Conservation (phyloP, 64 coral and sea anemone species). For the Pachyseris speciosa region DNA sequence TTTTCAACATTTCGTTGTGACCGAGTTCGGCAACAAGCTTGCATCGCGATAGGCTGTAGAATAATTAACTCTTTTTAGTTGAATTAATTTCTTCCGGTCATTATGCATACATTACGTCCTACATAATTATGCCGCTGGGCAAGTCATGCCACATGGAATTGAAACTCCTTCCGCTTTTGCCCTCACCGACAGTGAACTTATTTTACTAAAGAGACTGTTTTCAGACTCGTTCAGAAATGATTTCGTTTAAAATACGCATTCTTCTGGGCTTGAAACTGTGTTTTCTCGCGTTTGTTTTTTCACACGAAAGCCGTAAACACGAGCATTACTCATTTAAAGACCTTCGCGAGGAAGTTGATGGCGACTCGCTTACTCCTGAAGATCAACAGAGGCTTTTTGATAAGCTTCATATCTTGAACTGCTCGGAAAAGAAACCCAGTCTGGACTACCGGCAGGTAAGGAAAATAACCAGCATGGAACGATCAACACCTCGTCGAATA, state of each 20-base stretch:
- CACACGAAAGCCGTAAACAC: constrained; percentile 24
- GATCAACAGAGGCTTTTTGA: constrained; percentile 5
- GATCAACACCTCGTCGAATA: neutral
- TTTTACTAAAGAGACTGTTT: neutral
- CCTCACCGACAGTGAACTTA: too few species aligned
- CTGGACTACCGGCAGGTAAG: neutral
- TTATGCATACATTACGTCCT: too few species aligned
- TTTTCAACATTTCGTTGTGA: too few species aligned
- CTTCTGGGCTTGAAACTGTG: neutral
- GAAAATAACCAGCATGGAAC: neutral
- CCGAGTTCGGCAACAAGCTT: too few species aligned
- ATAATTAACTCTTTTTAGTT: too few species aligned
- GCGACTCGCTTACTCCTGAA: neutral
- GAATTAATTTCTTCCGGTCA: too few species aligned
- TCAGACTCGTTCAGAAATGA: neutral
- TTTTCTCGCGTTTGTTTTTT: neutral
- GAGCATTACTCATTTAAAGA: constrained; percentile 18
- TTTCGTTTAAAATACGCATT: neutral
- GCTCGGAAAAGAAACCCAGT: neutral
- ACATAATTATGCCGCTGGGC: too few species aligned
- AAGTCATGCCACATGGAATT: too few species aligned
- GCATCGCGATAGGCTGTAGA: too few species aligned
- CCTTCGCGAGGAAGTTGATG: neutral
- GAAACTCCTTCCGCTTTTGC: too few species aligned
- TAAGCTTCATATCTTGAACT: constrained; percentile 18